Base-by-base conservation (phyloP, 2,113 vertebrate species). In the Ammodytes dubius region DNA sequence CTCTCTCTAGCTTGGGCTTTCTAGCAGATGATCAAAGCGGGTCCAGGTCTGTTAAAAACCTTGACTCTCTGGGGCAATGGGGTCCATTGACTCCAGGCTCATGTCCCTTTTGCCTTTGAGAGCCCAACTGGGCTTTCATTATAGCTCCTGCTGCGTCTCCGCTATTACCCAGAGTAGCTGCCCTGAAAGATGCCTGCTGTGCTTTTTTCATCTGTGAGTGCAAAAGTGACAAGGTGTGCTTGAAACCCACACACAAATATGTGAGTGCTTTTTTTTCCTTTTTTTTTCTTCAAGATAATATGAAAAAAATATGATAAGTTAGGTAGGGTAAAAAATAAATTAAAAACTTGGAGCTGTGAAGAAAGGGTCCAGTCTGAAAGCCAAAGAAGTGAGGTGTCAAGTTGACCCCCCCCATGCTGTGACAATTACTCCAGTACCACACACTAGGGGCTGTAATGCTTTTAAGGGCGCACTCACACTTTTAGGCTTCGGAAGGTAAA, bases 1-100 rank as follows among this genome's bases (percentile, higher is more conserved):
- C 78, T 89, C 52, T 69, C 78, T 89, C 52, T 69, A 72, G 80
- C 75, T 50, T 45, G 40, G 73, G 56, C 63, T 84, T 75, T 81
- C 54, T 65, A 61, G 43, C 4, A 27, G 56, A 89, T 61, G 85
- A 94, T 93, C 89, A 94, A 92, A 94, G 93, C 79, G 63, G 40
- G 39, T 67, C 73, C 35, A 6, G 53, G 49, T 59, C 70, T 66
- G 67, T 52, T 27, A 86, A 85, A 91, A 83, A 88, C 74, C 83
- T 74, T 65, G 70, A 87, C 77, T 87, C 75, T n/a, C 5, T 56
- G 83, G 73, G 78, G 40, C 71, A 73, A 82, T 53, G 60, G 67
- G 60, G 43, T 74, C 71, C 79, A 80, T 59, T 80, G 89, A 91
- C 84, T 88, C 19, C 69, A 19, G 27, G 52, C 77, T 70, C 67